Evolutionary conservation across 2,888 invertebrate species (phyloP), one percentile per base, ranked within the genome.

Genomic region (Drosophila subquinaria): DNA sequence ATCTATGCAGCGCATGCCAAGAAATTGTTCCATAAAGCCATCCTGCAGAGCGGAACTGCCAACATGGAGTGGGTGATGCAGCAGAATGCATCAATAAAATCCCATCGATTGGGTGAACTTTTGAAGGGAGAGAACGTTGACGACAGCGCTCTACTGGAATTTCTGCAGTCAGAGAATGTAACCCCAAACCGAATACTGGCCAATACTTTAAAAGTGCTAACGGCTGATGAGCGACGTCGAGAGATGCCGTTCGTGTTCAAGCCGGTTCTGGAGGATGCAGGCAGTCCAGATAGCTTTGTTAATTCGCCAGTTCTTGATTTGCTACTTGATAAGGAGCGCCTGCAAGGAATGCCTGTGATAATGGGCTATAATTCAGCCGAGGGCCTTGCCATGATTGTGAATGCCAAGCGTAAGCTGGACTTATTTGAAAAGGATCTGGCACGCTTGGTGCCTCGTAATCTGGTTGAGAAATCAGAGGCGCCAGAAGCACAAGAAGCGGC

Each of bases 291-390:
- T 30, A 85, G 89, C 11, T 89, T 93, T 33, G 79, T 93, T 5
- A 74, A 68, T 11, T 61, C 66, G 13, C 75, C 73, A 77, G 84
- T 95, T 88, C 53, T 95, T 81, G 76, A 94, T 45, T 91, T 94
- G 9, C 65, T 94, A 11, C 91, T 92, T 68, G 82, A 83, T 55
- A 92, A 92, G n/a, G 89, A 90, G 1, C 61, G 50, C 1, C 48
- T 93, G 36, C 90, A 93, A 20, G 92, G 93, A 0, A 93, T 94
- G 6, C 94, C 95, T 0, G 87, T 93, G 0, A 93, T 95, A 4
- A 92, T 94, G 73, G 95, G 95, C 5, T 89, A 94, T 0, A 94
- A 94, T 56, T 94, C 94, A 0, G 94, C 93, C 0, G 95, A 95
- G 90, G 95, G 94, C 0, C 73, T 94, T 0, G 92, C 93, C 0